These are phyloP conservation scores for Agrotis clavis DNA, from an alignment of 2,888 invertebrate species.

Conservation along the genomic window DNA sequence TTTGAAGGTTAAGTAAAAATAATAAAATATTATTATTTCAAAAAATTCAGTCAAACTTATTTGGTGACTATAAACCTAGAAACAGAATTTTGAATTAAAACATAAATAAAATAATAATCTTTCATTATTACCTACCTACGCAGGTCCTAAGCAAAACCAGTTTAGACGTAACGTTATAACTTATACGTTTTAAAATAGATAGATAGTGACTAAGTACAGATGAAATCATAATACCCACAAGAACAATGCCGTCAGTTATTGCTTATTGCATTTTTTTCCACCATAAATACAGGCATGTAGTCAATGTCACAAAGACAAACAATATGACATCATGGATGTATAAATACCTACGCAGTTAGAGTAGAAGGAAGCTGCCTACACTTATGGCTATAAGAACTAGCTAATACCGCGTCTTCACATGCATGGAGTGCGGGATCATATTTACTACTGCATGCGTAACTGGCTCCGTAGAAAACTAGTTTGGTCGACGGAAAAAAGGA, in stretches of 20 bases:
- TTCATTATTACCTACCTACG: background rate
- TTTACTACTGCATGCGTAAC: too few relatives aligned
- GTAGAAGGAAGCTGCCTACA: slow-evolving; percentile 50
- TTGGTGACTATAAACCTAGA: background rate
- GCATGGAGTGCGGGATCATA: too few relatives aligned
- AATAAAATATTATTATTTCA: background rate
- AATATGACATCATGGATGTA: slow-evolving; percentile 73
- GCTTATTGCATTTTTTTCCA: slow-evolving; percentile 57
- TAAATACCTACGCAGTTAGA: slow-evolving; percentile 28
- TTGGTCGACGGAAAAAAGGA: too few relatives aligned
- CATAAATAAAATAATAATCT: too few relatives aligned
- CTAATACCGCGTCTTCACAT: too few relatives aligned
- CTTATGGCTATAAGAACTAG: slow-evolving; percentile 9
- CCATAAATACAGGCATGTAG: slow-evolving; percentile 62
- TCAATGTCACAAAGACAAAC: slow-evolving; percentile 65
- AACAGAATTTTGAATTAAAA: background rate
- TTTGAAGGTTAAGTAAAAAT: background rate
- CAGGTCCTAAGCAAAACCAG: slow-evolving; percentile 22
- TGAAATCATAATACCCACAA: slow-evolving; percentile 50
- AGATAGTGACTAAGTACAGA: slow-evolving; percentile 47
- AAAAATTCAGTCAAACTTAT: background rate
- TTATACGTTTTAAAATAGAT: too few relatives aligned
- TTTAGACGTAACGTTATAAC: too few relatives aligned
- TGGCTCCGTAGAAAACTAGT: too few relatives aligned
- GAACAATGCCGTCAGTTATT: slow-evolving; percentile 54